Base-by-base conservation (phyloP, 2,797 vertebrate species). In the Chelmon rostratus region DNA sequence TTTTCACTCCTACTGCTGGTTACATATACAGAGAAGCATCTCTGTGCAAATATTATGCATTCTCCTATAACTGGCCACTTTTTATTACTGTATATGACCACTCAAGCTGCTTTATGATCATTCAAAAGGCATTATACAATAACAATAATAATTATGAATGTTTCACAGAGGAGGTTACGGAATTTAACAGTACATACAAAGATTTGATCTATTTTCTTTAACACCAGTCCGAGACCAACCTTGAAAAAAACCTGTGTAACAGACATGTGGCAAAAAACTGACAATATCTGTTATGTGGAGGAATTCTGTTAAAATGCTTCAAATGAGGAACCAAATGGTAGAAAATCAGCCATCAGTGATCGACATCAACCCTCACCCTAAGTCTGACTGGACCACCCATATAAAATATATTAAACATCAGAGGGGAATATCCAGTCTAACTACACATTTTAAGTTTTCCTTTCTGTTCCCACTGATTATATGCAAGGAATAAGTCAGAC, bases 211-310 rank as follows among this genome's bases (percentile, higher is more conserved):
- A 25, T 58, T 68, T 53, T 19, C n/a, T 46, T 71, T 5, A 64
- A 57, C 9, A 18, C 33, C 56, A 70, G 16, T 16, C n/a, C 23
- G 19, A 54, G 25, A 31, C 13, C 16, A 47, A 50, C 10, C 19
- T 33, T 71, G 18, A 66, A 57, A 71, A 67, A 38, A 50, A 62
- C 8, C 33, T 47, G 11, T n/a, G 4, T 33, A 19, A 65, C 37
- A 74, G 28, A 65, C 28, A 64, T 21, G 25, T 59, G 50, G 16
- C 6, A 33, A 59, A 46, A 21, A 37, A 52, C 67, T 76, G 21
- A 67, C 50, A 64, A 8, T 21, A 23, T 62, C 31, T 44, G 16
- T 23, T 13, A 47, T 49, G 6, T 25, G 28, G 3, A 3, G 15
- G 1, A 1, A 18, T 49, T 52, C 23, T 61, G n/a, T 49, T 35